Base-by-base conservation (phyloP, 2,113 vertebrate species). In the Nyctibius bracteatus region DNA sequence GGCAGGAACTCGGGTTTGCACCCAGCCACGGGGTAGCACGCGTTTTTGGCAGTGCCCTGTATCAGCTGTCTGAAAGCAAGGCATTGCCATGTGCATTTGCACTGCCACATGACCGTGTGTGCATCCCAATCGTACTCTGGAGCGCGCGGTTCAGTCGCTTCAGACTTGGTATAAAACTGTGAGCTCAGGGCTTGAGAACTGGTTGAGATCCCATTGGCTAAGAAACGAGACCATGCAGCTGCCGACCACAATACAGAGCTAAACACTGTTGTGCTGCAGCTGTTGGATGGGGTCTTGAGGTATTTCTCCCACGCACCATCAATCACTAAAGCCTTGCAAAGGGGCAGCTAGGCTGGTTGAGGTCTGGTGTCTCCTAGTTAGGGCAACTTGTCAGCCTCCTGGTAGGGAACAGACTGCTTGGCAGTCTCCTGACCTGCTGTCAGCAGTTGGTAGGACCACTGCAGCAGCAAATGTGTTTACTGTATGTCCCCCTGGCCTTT, bases 71-170 rank as follows among this genome's bases (percentile, higher is more conserved):
- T 31, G 47, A 62, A 62, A 86, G 52, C 15, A 65, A 47, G 49
- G 44, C 3, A 2, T 58, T 63, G 44, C 51, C 21, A 23, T 59
- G 33, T 49, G 80, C 20, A 12, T 61, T 81, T 62, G 41, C 41
- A 61, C 52, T 4, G 6, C 28, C 47, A 37, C 6, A 1, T n/a
- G 70, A 39, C n/a, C 1, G 2, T 24, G 33, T 20, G 44, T 9
- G 20, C 63, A 35, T 27, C 62, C 4, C 8, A 30, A 1, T 44
- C 1, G 1, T 46, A 5, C 27, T 43, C 58, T 21, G 44, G 39
- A 31, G 65, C 1, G 18, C 25, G 47, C 46, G 52, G 13, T 37
- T 81, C 71, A 12, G 65, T 73, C 30, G 9, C 23, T 66, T 47
- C 0, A 1, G n/a, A 19, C 14, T 52, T 58, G 55, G 14, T 33